phyloP scores from a whole-genome alignment of 2,113 vertebrate genomes.

The Ctenomys sociabilis region DNA sequence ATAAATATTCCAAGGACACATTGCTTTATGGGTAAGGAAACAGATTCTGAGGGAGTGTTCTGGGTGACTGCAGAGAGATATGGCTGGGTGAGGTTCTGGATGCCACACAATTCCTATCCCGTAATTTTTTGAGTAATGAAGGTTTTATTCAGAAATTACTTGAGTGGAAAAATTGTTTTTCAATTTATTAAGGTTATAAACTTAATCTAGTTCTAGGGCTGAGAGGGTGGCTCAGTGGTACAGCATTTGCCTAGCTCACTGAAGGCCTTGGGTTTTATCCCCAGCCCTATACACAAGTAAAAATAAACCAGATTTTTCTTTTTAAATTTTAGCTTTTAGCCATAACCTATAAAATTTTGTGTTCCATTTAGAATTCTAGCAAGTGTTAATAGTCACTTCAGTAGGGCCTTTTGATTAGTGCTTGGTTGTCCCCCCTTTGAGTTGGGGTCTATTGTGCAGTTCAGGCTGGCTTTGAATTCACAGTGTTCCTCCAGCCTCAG shows the following conservation, averaged over 20 bases:
- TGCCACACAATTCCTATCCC: background rate
- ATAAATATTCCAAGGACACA: slow-evolving; percentile 27
- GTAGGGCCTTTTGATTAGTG: slow-evolving; percentile 53
- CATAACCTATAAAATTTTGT: slow-evolving; percentile 31
- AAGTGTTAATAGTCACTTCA: slow-evolving; percentile 34
- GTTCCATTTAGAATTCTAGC: background rate
- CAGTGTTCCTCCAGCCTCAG: background rate
- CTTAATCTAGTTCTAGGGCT: background rate
- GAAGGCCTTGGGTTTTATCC: background rate
- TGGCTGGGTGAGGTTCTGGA: background rate
- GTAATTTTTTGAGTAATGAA: slow-evolving; percentile 9
- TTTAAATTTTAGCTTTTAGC: slow-evolving; percentile 43
- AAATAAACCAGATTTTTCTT: slow-evolving; percentile 9
- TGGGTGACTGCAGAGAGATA: background rate
- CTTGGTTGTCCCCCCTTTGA: background rate
- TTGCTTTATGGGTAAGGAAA: slow-evolving; percentile 1
- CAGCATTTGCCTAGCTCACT: background rate
- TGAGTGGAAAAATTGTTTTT: slow-evolving; percentile 14
- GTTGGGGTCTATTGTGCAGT: background rate
- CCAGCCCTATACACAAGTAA: background rate
- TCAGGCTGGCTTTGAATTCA: background rate
- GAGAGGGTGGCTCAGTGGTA: background rate
- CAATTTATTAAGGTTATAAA: slow-evolving; percentile 32
- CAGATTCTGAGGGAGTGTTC: background rate
- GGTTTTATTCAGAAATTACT: slow-evolving; percentile 27